Evolutionary conservation across 2,797 vertebrate genomes (phyloP).

Genomic region (Fratercula arctica): DNA sequence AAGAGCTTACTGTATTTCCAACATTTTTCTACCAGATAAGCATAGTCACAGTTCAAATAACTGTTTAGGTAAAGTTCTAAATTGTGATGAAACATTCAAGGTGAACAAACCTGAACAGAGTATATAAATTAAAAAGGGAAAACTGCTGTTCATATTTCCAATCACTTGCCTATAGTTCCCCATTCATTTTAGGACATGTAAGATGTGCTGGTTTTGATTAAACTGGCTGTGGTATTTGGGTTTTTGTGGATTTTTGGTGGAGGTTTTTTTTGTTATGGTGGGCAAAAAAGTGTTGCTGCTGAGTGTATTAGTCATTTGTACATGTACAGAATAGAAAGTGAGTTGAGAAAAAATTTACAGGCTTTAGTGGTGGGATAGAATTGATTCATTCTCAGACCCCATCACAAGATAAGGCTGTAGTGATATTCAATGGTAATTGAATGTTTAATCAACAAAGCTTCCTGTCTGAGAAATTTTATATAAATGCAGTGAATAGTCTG

Average conservation of each 20-base stretch:
- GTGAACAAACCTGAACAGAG: background rate
- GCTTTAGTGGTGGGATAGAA: background rate
- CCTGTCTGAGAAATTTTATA: background rate
- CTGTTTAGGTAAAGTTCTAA: background rate
- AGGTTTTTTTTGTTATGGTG: background rate
- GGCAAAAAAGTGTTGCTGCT: background rate
- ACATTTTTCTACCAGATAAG: background rate
- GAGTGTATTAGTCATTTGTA: background rate
- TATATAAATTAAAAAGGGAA: background rate
- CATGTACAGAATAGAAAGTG: background rate
- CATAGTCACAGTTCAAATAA: background rate
- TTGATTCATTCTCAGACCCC: background rate
- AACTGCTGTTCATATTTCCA: background rate
- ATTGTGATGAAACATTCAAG: background rate
- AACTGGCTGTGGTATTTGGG: background rate
- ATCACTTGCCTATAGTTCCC: accelerated
- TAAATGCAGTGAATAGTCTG: background rate
- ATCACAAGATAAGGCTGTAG: background rate
- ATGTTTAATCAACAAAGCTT: slow-evolving; percentile 28
- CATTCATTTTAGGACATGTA: background rate
- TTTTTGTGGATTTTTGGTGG: background rate
- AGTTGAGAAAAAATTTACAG: background rate
- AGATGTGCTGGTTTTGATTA: background rate
- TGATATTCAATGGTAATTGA: background rate
- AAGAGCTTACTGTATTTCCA: background rate